Evolutionary conservation across 2,888 invertebrate genomes (phyloP).

Genomic region (Hyles lineata): DNA sequence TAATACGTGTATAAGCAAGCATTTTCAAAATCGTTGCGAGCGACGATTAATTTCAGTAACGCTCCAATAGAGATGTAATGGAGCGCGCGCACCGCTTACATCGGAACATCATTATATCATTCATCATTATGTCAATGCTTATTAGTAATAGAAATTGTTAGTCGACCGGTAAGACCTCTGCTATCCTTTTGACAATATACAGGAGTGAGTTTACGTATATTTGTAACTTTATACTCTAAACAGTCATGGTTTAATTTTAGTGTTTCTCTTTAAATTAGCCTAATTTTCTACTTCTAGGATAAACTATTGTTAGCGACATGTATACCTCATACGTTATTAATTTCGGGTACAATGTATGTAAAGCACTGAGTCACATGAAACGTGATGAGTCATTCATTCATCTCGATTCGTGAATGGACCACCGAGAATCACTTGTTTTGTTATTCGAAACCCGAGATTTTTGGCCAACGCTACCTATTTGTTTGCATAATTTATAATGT

Average conservation of each 20-base stretch:
- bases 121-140: too few relatives aligned
- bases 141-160: too few relatives aligned
- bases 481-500: conserved; percentile 24
- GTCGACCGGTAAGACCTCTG: too few relatives aligned
- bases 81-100: too few relatives aligned
- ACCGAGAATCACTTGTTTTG: conserved; percentile 39
- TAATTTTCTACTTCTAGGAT: background rate
- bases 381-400: conserved; percentile 58
- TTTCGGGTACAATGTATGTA: background rate
- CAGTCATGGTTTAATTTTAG: background rate
- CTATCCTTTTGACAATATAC: too few relatives aligned
- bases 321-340: background rate
- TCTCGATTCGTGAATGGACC: conserved; percentile 50
- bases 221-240: too few relatives aligned
- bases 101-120: too few relatives aligned
- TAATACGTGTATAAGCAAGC: too few relatives aligned
- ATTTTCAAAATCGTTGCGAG: too few relatives aligned
- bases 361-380: conserved; percentile 50
- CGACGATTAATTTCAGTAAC: too few relatives aligned
- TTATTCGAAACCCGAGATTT: conserved; percentile 40
- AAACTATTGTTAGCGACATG: background rate
- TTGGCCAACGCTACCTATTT: conserved; percentile 32
- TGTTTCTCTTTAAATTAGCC: background rate
- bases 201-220: too few relatives aligned
- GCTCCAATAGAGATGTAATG: too few relatives aligned